phyloP scores from a whole-genome alignment of 2,797 vertebrate species.

The Myotis findleyi region DNA sequence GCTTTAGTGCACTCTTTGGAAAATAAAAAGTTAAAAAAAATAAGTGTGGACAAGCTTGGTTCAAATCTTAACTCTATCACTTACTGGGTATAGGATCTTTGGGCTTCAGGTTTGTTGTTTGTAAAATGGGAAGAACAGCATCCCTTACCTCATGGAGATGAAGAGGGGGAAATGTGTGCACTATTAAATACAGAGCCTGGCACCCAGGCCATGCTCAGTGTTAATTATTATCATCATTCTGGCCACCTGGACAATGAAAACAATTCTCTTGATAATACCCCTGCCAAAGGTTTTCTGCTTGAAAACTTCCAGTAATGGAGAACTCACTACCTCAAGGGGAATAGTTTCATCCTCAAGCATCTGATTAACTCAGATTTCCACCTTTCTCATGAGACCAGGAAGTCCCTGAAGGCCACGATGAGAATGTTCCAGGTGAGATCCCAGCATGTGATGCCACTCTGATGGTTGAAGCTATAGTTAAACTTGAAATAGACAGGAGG shows the following conservation, averaged over 20 bases:
- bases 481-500: conserved; percentile 34
- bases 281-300: not conserved
- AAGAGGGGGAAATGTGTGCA: not conserved
- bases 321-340: not conserved
- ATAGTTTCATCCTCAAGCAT: not conserved
- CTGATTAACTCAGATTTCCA: not conserved
- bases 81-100: not conserved
- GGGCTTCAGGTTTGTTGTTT: not conserved
- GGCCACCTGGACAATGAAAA: not conserved
- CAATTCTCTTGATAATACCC: not conserved
- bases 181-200: not conserved
- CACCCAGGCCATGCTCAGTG: not conserved
- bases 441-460: not conserved
- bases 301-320: not conserved
- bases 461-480: not conserved
- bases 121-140: not conserved
- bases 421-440: not conserved
- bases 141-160: not conserved
- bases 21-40: conserved; percentile 47
- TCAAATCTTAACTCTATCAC: conserved; percentile 4
- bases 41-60: not conserved
- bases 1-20: not conserved
- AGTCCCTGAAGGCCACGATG: not conserved
- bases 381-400: not conserved
- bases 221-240: not conserved